Evolutionary conservation across 2,113 vertebrate genomes (phyloP), one percentile per base, ranked within the genome.

Genomic region (Clupea harengus): DNA sequence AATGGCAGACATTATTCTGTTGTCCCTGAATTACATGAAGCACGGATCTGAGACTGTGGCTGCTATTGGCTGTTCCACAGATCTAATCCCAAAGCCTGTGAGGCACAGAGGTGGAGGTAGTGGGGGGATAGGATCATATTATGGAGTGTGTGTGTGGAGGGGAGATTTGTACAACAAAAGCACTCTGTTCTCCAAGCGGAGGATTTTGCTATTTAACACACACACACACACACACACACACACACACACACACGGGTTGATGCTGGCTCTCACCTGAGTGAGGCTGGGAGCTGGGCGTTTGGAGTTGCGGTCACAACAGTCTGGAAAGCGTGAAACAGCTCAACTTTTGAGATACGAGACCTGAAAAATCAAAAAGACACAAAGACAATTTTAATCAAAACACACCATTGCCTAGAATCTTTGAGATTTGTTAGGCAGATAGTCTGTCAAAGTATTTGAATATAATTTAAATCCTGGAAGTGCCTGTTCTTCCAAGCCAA

Each of bases 281-380:
- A 95, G 52, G 93, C 89, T 3, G 98, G 97, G 50, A 94, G 93
- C 44, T 93, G 86, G 17, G 95, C 92, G 20, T 93, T 92, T 8
- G 95, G 89, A 75, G 96, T 94, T 88, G 90, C 94, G 9, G 90
- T 83, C 80, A 97, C 91, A 85, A 99, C 90, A 81, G 95, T 95
- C 93, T 95, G 93, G 92, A 99, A 99, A 2, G 89, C 87, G 45
- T 89, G 95, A 64, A 99, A 99, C 18, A 99, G 93, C 87, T 98
- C 97, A 85, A 96, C 92, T 92, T 98, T 99, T 93, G 97, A 97
- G 89, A 99, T 96, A 45, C 91, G 93, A 83, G 97, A 99, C 89
- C 98, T 99, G 89, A 52, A 72, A 86, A 54, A 81, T 50, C 17
- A 44, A 81, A 22, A 3, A 17, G 7, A 52, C 32, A 57, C 13